These are phyloP conservation scores for Drosophila diplacantha DNA, from an alignment of 2,888 invertebrate genomes.

Conservation along the genomic window DNA sequence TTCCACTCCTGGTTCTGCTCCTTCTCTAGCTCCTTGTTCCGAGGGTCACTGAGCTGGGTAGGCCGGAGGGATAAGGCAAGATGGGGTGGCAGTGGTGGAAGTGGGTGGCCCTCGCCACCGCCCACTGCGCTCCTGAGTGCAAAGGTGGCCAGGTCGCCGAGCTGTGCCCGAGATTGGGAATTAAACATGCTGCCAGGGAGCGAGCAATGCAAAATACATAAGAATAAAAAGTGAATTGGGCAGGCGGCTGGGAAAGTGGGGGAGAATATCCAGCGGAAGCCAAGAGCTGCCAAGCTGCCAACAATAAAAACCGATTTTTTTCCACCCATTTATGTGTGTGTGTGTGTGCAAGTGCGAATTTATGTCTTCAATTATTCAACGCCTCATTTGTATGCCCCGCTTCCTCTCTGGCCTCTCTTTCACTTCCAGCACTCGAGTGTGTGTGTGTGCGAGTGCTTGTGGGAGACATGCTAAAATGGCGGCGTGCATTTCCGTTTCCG, in stretches of 20 bases:
- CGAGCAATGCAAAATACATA: conserved; percentile 43
- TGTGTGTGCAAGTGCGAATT: conserved; percentile 65
- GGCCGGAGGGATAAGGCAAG: conserved; percentile 11
- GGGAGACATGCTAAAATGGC: conserved; percentile 63
- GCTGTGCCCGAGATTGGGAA: conserved; percentile 69
- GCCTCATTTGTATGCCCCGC: conserved; percentile 68
- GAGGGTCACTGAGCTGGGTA: conserved; percentile 52
- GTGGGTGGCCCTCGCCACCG: conserved; percentile 19
- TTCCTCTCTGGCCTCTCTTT: conserved; percentile 15
- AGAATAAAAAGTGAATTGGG: conserved; percentile 50
- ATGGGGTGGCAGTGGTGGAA: neutral
- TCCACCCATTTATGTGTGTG: conserved; percentile 20
- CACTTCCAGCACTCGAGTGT: neutral
- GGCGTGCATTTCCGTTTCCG: conserved; percentile 73
- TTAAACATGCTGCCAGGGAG: conserved; percentile 66
- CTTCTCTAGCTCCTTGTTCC: conserved; percentile 22
- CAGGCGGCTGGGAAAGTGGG: conserved; percentile 34
- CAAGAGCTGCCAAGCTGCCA: conserved; percentile 38
- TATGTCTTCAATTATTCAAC: conserved; percentile 74
- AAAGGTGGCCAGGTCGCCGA: conserved; percentile 66
- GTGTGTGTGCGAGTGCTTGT: conserved; percentile 14
- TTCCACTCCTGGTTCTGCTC: conserved; percentile 20
- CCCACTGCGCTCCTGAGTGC: conserved; percentile 68
- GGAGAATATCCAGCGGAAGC: conserved; percentile 54
- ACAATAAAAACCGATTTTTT: conserved; percentile 46